Conservation (phyloP, 2,888 invertebrate genomes). For the Tigriopus californicus region DNA sequence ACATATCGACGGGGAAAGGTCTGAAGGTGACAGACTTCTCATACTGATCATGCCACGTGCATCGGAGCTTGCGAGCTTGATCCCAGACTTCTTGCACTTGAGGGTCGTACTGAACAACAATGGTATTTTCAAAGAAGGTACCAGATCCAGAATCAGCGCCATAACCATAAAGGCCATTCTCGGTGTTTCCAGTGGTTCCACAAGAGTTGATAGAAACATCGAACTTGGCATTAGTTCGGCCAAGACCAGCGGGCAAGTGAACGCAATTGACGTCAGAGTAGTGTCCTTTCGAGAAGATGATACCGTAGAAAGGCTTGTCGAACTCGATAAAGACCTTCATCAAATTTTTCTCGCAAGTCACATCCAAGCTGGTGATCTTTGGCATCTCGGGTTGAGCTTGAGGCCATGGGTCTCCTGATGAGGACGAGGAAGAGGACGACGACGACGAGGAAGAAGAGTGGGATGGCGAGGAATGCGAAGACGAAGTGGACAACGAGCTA, state of each 20-base stretch:
- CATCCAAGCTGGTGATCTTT: conserved; percentile 73
- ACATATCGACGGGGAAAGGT: conserved; percentile 85
- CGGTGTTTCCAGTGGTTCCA: conserved; percentile 76
- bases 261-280: conserved; percentile 82
- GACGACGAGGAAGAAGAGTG: too few relatives aligned
- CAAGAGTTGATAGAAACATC: conserved; percentile 79
- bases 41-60: conserved; percentile 88
- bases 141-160: conserved; percentile 74
- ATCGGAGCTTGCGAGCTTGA: conserved; percentile 71
- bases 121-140: conserved; percentile 80
- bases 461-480: too few relatives aligned
- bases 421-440: background rate
- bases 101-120: conserved; percentile 79
- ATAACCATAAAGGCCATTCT: conserved; percentile 68
- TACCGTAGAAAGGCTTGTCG: conserved; percentile 85
- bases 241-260: conserved; percentile 69
- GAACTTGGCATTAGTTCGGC: conserved; percentile 65
- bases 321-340: conserved; percentile 89
- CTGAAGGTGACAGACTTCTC: conserved; percentile 86
- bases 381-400: conserved; percentile 74
- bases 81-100: conserved; percentile 91
- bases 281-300: conserved; percentile 82
- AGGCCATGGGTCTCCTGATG: conserved; percentile 60
- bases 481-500: too few relatives aligned
- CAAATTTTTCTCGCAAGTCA: conserved; percentile 78